Evolutionary conservation across 2,888 invertebrate species (phyloP).

Genomic region (Nemapogon koenigi): DNA sequence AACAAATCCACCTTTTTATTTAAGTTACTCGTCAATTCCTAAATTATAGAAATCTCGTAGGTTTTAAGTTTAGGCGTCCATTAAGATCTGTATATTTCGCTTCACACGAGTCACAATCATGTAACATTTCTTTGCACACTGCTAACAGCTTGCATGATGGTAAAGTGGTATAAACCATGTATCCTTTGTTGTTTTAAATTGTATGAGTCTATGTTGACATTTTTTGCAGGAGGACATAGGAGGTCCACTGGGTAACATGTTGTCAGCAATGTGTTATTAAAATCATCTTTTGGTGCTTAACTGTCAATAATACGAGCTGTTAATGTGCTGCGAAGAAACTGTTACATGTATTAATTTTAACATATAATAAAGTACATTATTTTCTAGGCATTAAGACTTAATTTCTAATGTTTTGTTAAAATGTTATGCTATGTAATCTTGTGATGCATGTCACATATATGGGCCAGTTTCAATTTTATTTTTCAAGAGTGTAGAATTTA

Average conservation of each 20-base stretch:
- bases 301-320: conserved; percentile 6
- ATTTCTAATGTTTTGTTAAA: background rate
- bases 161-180: conserved; percentile 4
- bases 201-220: conserved; percentile 41
- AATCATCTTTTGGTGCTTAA: conserved; percentile 31
- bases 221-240: conserved; percentile 73
- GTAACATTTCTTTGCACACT: conserved; percentile 40
- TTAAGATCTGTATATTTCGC: conserved; percentile 63
- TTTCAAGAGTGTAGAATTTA: conserved; percentile 19
- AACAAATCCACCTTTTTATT: conserved; percentile 36
- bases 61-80: conserved; percentile 21
- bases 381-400: too few relatives aligned
- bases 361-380: too few relatives aligned
- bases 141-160: conserved; percentile 28
- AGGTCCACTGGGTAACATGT: conserved; percentile 69
- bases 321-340: conserved; percentile 29
- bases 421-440: conserved; percentile 7
- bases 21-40: conserved; percentile 26
- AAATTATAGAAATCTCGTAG: conserved; percentile 4
- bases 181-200: conserved; percentile 1
- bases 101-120: conserved; percentile 34
- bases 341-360: conserved; percentile 6
- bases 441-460: conserved; percentile 26
- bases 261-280: conserved; percentile 70
- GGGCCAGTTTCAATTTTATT: conserved; percentile 44